Base-by-base conservation (phyloP, 1,140 invertebrate genomes). In the Vanessa tameamea region DNA sequence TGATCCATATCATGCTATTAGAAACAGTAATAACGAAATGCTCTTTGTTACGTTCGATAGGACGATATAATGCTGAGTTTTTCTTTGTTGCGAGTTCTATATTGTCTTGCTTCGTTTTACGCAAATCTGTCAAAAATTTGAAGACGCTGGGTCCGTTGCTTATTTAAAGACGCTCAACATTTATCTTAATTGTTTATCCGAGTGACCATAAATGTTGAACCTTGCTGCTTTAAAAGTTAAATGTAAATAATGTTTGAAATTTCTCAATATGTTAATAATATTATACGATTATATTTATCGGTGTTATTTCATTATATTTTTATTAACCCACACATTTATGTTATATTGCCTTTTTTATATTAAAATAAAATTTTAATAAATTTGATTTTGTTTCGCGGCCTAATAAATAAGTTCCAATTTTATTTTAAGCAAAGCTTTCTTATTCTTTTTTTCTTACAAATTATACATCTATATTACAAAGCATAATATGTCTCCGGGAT, bases 111-210 rank as follows among this genome's bases (percentile, higher is more conserved):
- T 47, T 15, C n/a, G 12, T 47, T 59, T 69, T 69, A 69, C 43
- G 53, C 53, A 69, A 69, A 69, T 13, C 47, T 7, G 47, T 7
- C n/a, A 55, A 55, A 67, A 67, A 67, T 47, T 15, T 2, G 37
- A 69, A 23, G 66, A 57, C 51, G 59, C 48, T 64, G 53, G 16
- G 23, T 64, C 15, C 16, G 13, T 15, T 55, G 57, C 50, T 69
- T 69, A 69, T 69, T 69, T 53, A 69, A 53, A 67, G 9, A 23
- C 23, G 23, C 47, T 16, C 13, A 23, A 48, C 43, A 23, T 47
- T 50, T 64, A 16, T 14, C 47, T 23, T n/a, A 50, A 67, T 67
- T 67, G 53, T 57, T 23, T 20, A 57, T 57, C 20, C 9, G 55
- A 23, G 23, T 13, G 55, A 55, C 16, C 1, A 20, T 26, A 16